Conservation (phyloP, 2,888 invertebrate genomes). For the Labia minor region DNA sequence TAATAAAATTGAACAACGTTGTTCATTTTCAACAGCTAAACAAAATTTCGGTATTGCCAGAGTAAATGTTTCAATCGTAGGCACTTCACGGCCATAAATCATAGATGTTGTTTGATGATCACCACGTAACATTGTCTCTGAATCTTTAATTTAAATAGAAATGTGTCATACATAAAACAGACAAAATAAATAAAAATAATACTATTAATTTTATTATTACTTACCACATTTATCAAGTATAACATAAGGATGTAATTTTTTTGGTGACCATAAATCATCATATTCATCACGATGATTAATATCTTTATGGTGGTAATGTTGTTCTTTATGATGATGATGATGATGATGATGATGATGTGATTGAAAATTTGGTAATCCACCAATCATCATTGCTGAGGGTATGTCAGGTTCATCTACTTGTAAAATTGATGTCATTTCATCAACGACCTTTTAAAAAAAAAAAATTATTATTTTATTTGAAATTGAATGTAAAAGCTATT, state of each 20-base stretch:
- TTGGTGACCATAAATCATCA: slow-evolving; percentile 60
- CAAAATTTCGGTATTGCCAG: slow-evolving; percentile 47
- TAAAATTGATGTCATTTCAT: slow-evolving; percentile 34
- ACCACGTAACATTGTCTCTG: not conserved
- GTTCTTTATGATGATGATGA: not conserved
- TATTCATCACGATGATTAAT: slow-evolving; percentile 30
- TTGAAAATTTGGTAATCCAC: slow-evolving; percentile 41
- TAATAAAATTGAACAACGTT: slow-evolving; percentile 43
- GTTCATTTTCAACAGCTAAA: slow-evolving; percentile 54
- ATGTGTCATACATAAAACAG: not conserved
- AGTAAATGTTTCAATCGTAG: slow-evolving; percentile 42
- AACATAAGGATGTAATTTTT: slow-evolving; percentile 42
- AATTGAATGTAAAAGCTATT: not conserved
- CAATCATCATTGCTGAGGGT: slow-evolving; percentile 22
- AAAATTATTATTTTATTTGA: slow-evolving; percentile 23
- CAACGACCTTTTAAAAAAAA: no score
- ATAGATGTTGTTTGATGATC: not conserved
- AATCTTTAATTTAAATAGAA: not conserved
- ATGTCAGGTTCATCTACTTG: slow-evolving; percentile 28
- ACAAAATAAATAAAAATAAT: not conserved
- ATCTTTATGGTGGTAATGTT: slow-evolving; percentile 24
- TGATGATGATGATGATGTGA: not conserved
- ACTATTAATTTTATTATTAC: slow-evolving; percentile 14
- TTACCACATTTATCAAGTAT: slow-evolving; percentile 29
- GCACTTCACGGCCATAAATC: slow-evolving; percentile 13